Evolutionary conservation across 2,797 vertebrate species (phyloP).

Genomic region (Peromyscus eremicus): DNA sequence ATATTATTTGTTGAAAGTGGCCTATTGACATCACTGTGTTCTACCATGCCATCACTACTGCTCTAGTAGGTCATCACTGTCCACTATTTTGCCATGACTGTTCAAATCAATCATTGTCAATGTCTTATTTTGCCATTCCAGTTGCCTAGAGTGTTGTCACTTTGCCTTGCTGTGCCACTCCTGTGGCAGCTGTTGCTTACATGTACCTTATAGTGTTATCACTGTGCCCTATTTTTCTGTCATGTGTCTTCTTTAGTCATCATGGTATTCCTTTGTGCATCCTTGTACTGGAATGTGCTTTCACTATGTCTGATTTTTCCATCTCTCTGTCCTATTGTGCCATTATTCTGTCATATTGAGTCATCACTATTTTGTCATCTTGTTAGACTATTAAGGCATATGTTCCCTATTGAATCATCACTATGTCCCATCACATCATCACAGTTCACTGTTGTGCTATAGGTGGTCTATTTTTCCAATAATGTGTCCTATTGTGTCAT

Average conservation of each 20-base stretch:
- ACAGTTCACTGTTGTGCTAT: background rate
- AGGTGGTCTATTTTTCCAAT: background rate
- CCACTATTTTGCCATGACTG: background rate
- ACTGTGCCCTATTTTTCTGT: background rate
- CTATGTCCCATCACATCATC: background rate
- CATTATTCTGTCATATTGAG: background rate
- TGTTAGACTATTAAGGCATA: background rate
- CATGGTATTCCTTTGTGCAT: background rate
- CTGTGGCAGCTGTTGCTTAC: background rate
- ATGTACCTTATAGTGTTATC: too few species aligned
- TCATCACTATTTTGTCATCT: background rate
- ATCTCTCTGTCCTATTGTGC: background rate
- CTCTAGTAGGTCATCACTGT: background rate
- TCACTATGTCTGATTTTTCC: background rate
- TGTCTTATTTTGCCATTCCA: background rate
- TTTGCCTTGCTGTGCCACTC: background rate
- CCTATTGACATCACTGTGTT: background rate
- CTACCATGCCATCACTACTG: background rate
- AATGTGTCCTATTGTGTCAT: background rate
- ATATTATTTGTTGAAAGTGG: background rate
- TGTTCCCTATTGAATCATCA: background rate
- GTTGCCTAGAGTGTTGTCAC: background rate
- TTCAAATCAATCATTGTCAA: background rate
- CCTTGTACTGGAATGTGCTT: background rate
- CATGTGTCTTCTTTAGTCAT: background rate